phyloP scores from a whole-genome alignment of 2,888 invertebrate genomes.

The Cloeon dipterum region DNA sequence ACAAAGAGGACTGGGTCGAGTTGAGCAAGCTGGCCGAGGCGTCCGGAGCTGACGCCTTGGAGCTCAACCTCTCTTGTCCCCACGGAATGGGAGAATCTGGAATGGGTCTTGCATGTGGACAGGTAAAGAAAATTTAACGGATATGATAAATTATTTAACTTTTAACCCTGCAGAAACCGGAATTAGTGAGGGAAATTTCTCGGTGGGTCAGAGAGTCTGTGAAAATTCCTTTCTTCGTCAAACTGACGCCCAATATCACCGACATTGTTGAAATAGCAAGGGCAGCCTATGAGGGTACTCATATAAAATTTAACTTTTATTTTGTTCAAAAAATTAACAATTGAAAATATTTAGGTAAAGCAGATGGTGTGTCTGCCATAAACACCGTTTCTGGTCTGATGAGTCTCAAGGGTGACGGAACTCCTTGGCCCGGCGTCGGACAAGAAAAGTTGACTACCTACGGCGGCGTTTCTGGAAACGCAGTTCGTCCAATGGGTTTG shows the following conservation, averaged over 20 bases:
- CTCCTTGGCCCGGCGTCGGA: conserved; percentile 86
- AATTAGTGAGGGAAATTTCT: conserved; percentile 69
- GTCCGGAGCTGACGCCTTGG: conserved; percentile 83
- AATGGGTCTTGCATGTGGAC: conserved; percentile 97
- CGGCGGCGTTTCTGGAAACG: conserved; percentile 85
- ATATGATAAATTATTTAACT: neutral
- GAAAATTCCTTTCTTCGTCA: conserved; percentile 89
- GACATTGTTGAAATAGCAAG: conserved; percentile 70
- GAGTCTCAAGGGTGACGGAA: conserved; percentile 55
- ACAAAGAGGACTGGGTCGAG: conserved; percentile 69
- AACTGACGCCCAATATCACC: conserved; percentile 94
- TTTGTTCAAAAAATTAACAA: neutral
- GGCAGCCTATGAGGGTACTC: conserved; percentile 80
- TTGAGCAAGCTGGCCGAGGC: conserved; percentile 52
- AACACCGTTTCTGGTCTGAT: conserved; percentile 94
- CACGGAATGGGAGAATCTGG: conserved; percentile 98
- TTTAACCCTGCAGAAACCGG: conserved; percentile 39
- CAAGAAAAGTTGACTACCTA: conserved; percentile 61
- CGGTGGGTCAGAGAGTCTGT: conserved; percentile 70
- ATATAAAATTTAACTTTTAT: conserved; percentile 7
- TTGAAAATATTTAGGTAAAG: conserved; percentile 37
- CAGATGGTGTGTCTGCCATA: conserved; percentile 88
- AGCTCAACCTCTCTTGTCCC: conserved; percentile 90
- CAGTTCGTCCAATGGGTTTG: conserved; percentile 83
- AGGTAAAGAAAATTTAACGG: conserved; percentile 27